Evolutionary conservation across 2,797 vertebrate genomes (phyloP), one percentile per base, ranked within the genome.

Genomic region (Smutsia temminckii): DNA sequence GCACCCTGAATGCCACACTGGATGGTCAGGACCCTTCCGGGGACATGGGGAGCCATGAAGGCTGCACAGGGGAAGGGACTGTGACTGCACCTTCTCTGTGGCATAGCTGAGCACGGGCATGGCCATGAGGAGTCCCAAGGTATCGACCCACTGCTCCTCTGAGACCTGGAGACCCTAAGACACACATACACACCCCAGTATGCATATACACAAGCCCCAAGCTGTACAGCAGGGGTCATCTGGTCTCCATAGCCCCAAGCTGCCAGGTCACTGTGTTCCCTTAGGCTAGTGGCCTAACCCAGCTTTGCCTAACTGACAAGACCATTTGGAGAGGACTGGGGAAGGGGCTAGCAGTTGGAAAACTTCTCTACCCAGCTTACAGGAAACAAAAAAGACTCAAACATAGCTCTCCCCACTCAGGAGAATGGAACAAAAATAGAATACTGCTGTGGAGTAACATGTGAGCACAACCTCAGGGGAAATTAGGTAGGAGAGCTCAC

Each of bases 361-460:
- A 91, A 83, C 61, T 32, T 66, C 59, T 74, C 77, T 20, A 32
- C 23, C 66, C 72, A 37, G 72, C 27, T 92, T 59, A 64, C 2
- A 63, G 40, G 53, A 96, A 91, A 78, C 83, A 95, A 71, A 86
- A 91, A 55, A 57, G 69, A 23, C 83, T 74, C 92, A 32, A 72
- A 69, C 71, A 29, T n/a, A 23, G 79, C 77, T 93, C 84, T 75
- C 63, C 79, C 85, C 37, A 49, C 85, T 79, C n/a, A 69, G 92
- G 90, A 94, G 59, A 92, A 53, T 10, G 68, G 63, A 75, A 46
- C 75, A 53, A 94, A 96, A 97, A 97, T 95, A 97, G 95, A 80
- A 29, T 3, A 27, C n/a, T 71, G 89, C 85, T 55, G 69, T 85
- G 27, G 53, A 89, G 55, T 6, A 49, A 49, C 71, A 77, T 1